A percentile compares a stretch with the other conserved stretches of the same genome.
phyloP scores from a whole-genome alignment of 1,140 invertebrate genomes.

The Calephelis virginiensis region DNA sequence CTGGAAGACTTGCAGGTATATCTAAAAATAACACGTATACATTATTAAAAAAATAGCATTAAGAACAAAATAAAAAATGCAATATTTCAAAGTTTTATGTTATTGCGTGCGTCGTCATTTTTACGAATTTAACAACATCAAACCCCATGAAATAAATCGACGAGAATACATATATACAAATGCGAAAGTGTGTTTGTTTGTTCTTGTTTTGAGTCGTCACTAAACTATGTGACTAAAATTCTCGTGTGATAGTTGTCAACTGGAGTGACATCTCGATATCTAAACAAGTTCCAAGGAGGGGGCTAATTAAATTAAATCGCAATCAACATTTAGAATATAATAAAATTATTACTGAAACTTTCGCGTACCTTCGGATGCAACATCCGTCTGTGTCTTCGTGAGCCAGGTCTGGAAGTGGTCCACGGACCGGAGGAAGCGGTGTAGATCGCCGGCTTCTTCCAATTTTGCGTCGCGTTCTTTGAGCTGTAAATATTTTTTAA shows the following conservation, averaged over 20 bases:
- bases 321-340: neutral
- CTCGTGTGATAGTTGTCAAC: no score
- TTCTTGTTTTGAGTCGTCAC: no score
- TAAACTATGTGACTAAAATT: no score
- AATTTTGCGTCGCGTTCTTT: constrained; percentile 98
- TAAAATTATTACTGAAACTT: no score
- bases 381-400: constrained; percentile 97
- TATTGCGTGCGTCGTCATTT: no score
- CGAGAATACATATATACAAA: no score
- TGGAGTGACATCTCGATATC: no score
- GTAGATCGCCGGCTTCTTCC: constrained; percentile 98
- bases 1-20: constrained; percentile 95
- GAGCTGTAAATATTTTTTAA: constrained; percentile 77
- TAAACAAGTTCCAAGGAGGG: no score
- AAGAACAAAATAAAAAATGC: neutral
- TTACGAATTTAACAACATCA: no score
- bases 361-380: constrained; percentile 92
- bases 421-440: constrained; percentile 98
- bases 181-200: no score
- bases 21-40: constrained; percentile 62
- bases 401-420: constrained; percentile 99
- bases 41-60: constrained; percentile 13
- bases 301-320: neutral
- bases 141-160: no score
- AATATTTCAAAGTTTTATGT: neutral